A percentile compares a stretch with the other conserved stretches of the same genome.
Conservation (phyloP, 2,888 invertebrate species). For the Ashinkailepas kermadecensis region DNA sequence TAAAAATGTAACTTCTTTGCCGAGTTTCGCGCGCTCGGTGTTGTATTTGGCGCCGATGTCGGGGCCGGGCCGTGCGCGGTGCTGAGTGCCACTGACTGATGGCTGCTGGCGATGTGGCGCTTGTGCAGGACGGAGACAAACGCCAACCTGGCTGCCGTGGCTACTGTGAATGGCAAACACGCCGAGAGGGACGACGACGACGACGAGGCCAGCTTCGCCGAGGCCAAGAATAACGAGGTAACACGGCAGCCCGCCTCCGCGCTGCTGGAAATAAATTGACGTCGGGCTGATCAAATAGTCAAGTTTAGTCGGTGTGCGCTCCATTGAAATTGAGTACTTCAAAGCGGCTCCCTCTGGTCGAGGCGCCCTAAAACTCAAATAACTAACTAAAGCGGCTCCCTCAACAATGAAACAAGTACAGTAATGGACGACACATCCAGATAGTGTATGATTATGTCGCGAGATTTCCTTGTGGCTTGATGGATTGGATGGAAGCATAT, state of each 20-base stretch:
- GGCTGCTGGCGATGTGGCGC: not conserved
- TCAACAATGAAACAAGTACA: too few species aligned
- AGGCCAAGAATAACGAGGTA: conserved; percentile 33
- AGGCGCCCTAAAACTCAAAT: too few species aligned
- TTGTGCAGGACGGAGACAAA: conserved; percentile 6
- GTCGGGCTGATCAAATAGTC: too few species aligned
- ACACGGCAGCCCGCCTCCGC: not conserved
- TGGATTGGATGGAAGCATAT: too few species aligned
- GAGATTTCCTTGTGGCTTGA: too few species aligned
- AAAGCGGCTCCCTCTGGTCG: too few species aligned
- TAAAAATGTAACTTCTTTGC: not conserved
- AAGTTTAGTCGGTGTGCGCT: too few species aligned
- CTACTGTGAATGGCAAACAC: not conserved
- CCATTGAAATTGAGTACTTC: too few species aligned
- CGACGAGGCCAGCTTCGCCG: conserved; percentile 27
- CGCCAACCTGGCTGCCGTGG: not conserved
- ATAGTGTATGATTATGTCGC: too few species aligned
- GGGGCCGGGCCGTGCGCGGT: not conserved
- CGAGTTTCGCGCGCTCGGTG: not conserved
- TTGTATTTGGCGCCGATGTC: not conserved
- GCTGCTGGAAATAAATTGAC: too few species aligned
- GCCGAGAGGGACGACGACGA: conserved; percentile 21
- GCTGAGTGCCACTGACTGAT: not conserved
- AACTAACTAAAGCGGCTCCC: too few species aligned
- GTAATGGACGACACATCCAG: too few species aligned